Evolutionary conservation across 1,140 invertebrate genomes (phyloP), one percentile per base, ranked within the genome.

Genomic region (Nymphalis io): DNA sequence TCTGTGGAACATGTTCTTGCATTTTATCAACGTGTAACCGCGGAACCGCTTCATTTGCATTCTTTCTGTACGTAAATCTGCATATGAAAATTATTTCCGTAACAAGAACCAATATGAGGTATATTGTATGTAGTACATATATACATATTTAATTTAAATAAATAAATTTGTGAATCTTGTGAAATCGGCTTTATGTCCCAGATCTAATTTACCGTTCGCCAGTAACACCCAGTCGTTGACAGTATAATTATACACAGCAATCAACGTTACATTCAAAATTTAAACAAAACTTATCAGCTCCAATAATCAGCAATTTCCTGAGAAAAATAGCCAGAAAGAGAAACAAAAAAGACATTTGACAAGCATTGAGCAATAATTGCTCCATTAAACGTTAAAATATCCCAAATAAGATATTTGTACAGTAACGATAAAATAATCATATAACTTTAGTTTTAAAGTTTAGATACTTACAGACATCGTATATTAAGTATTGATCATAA

Each of bases 171-270:
- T 33, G 27, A 33, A 5, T 55, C 21, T 55, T 62, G 68, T 63
- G 62, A 70, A 60, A 38, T 57, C 60, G 60, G 68, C 60, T 55
- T 59, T 70, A 70, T 55, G 63, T 64, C 59, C 51, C 16, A 60
- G 18, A 59, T 44, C 53, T 70, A 70, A 70, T 70, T 70, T 70
- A 58, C 51, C 20, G 68, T 59, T 59, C 57, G 33, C 33, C 55
- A 20, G 18, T 59, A 59, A 39, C n/a, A 39, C 33, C 33, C 15
- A 59, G 57, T 39, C 57, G 20, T 40, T 33, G 39, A 20, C 46
- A 33, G 46, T 51, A 16, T 51, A 46, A 46, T 51, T 51, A 51
- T 51, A 51, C 46, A 51, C 46, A 51, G 16, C 46, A 20, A 51
- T 20, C 46, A 51, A 51, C 46, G 20, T 51, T 51, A 20, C 46